Base-by-base conservation (phyloP, 2,888 invertebrate genomes). In the Bhutanitis thaidina region DNA sequence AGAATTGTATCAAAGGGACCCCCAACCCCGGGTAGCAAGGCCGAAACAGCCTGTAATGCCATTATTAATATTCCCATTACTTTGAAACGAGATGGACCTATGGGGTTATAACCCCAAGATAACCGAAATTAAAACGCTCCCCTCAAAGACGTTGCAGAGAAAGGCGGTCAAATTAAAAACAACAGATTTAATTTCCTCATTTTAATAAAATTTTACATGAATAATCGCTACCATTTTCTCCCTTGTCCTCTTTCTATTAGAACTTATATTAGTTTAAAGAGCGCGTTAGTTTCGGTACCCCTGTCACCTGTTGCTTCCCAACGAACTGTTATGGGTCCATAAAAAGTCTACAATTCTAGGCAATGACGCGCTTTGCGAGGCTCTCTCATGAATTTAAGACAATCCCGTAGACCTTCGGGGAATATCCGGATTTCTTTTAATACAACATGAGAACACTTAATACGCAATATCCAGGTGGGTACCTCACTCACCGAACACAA, bases 251-350 rank as follows among this genome's bases (percentile, higher is more conserved):
- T 20, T 36, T 35, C 43, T 16, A 15, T 39, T 49, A 51, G 43
- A 43, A 45, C 30, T 14, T 12, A 0, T 37, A 54, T 54, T 52
- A 29, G 36, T 34, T 46, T 29, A 16, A 12, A 29, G n/a, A 13
- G n/a, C 4, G 35, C n/a, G 7, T 15, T 40, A 46, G 47, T 49
- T 41, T 47, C 34, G 36, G 37, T 14, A 47, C 32, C 30, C 38
- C 27, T 55, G 60, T 74, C 75, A 83, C 83, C 82, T 83, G 83
- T 83, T 84, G 83, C 75, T 58, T 60, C 56, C 55, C 54, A 56
- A 53, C 56, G 63, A 69, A 76, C 64, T 69, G 79, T 80, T 77
- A 82, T 78, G 63, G 75, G 69, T 67, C 76, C 72, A 80, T 84
- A 80, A 82, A 80, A 80, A 73, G 66, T 69, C 52, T 69, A 72